These are phyloP conservation scores for Notechis scutatus DNA, from an alignment of 2,113 vertebrate species.

Conservation along the genomic window DNA sequence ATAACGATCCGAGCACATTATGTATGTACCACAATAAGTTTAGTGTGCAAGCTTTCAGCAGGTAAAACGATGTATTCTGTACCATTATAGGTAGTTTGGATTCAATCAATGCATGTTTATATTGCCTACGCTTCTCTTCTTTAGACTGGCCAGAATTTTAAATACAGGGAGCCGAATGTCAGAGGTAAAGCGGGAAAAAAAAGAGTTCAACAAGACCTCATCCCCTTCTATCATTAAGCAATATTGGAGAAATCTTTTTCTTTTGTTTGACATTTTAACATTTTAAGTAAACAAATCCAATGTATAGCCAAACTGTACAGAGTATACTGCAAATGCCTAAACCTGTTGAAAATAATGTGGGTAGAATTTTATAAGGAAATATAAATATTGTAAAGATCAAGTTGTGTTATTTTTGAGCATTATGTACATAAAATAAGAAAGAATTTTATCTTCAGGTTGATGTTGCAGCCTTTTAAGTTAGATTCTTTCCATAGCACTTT, in stretches of 20 bases:
- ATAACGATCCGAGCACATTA: constrained; percentile 75
- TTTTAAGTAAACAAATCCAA: constrained; percentile 64
- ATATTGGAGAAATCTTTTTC: constrained; percentile 70
- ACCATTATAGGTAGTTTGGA: constrained; percentile 74
- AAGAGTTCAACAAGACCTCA: constrained; percentile 63
- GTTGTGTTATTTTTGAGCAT: constrained; percentile 79
- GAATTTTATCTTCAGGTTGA: constrained; percentile 76
- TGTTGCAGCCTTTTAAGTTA: constrained; percentile 80
- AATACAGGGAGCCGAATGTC: constrained; percentile 68
- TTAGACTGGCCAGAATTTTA: constrained; percentile 64
- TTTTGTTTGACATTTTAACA: constrained; percentile 64
- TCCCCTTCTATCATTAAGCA: constrained; percentile 68
- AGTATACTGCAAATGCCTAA: constrained; percentile 62
- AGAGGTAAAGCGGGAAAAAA: constrained; percentile 62
- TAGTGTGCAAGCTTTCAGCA: constrained; percentile 73
- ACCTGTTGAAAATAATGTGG: constrained; percentile 71
- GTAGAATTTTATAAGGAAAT: constrained; percentile 79
- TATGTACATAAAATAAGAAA: constrained; percentile 84
- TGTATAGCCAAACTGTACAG: constrained; percentile 72
- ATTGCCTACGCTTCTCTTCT: constrained; percentile 68
- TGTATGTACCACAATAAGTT: constrained; percentile 77
- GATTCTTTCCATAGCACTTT: constrained; percentile 78
- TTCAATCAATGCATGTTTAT: constrained; percentile 73
- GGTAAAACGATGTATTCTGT: constrained; percentile 70
- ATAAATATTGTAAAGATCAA: constrained; percentile 78